A percentile compares a stretch with the other conserved stretches of the same genome.
phyloP scores from a whole-genome alignment of 2,113 vertebrate species.

The Myotis yumanensis region DNA sequence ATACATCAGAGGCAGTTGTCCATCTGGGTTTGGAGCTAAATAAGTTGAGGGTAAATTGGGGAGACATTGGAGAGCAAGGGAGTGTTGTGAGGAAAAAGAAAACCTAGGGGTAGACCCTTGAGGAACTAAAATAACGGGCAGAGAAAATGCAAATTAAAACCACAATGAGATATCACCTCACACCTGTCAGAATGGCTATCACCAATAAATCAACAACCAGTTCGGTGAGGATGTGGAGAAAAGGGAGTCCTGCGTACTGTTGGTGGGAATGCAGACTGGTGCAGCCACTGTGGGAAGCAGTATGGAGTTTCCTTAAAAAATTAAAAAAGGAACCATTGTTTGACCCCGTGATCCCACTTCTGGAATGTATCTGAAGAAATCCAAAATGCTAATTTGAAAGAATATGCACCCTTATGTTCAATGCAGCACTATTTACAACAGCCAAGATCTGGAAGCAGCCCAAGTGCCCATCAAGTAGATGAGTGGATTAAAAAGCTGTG shows the following conservation, averaged over 20 bases:
- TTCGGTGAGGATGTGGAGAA: background rate
- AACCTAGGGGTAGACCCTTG: background rate
- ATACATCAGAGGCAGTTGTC: too few relatives aligned
- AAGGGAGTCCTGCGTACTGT: background rate
- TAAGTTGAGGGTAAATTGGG: background rate
- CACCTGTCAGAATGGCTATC: background rate
- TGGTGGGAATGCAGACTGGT: background rate
- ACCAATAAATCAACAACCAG: background rate
- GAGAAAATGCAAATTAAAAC: background rate
- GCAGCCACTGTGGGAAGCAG: background rate
- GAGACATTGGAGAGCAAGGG: background rate
- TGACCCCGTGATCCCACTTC: background rate
- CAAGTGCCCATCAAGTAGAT: background rate
- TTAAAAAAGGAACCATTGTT: background rate
- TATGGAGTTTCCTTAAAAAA: background rate
- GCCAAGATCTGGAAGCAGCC: background rate
- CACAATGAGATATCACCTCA: background rate
- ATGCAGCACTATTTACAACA: background rate
- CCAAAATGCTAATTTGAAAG: background rate
- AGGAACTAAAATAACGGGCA: background rate
- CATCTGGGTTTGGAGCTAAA: background rate
- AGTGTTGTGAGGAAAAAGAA: background rate
- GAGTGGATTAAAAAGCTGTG: background rate
- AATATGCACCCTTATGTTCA: background rate
- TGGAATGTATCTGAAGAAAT: background rate